phyloP scores from a whole-genome alignment of 2,113 vertebrate genomes.

The Mellivora capensis region DNA sequence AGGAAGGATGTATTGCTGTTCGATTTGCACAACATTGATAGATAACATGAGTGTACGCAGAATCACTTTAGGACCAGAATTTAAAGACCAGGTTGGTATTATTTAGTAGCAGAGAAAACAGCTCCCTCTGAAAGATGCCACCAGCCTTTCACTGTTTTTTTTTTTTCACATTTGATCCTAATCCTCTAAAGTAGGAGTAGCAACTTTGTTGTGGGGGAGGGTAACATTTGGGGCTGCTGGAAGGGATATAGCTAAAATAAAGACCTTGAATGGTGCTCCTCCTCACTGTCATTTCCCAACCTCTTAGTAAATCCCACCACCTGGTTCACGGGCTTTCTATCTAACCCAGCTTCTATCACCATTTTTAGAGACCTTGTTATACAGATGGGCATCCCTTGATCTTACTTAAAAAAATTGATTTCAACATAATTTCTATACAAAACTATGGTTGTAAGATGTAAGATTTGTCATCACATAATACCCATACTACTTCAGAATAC shows the following conservation, averaged over 20 bases:
- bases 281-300: not conserved
- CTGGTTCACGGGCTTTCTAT: not conserved
- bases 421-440: not conserved
- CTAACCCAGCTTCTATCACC: not conserved
- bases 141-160: not conserved
- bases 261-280: not conserved
- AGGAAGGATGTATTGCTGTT: not conserved
- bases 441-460: not conserved
- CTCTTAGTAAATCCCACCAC: not conserved
- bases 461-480: not conserved
- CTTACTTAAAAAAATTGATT: not conserved
- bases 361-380: not conserved
- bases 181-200: not conserved
- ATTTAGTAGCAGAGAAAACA: not conserved
- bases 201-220: not conserved
- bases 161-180: not conserved
- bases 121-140: not conserved
- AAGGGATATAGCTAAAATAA: accelerated
- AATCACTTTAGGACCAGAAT: not conserved
- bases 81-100: not conserved
- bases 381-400: not conserved
- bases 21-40: not conserved
- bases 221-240: not conserved
- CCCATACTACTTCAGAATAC: not conserved
- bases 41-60: not conserved